These are phyloP conservation scores for Chrysopilus asiliformis DNA, from an alignment of 2,888 invertebrate species.

Conservation along the genomic window DNA sequence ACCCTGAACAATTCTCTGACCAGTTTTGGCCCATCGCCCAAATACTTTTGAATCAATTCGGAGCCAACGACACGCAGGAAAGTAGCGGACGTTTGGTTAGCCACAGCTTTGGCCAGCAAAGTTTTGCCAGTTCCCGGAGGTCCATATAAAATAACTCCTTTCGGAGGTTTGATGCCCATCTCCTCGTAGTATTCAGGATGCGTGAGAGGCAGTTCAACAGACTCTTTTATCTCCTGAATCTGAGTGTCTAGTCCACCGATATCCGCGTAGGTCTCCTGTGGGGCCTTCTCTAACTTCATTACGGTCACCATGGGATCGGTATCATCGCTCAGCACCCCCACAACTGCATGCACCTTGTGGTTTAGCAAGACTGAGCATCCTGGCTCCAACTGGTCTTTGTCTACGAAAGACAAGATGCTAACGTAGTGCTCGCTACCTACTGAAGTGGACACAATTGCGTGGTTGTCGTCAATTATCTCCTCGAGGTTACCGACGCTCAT, in stretches of 20 bases:
- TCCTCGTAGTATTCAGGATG: constrained; percentile 99
- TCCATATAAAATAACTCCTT: constrained; percentile 97
- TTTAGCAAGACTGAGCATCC: constrained; percentile 97
- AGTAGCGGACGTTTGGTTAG: constrained; percentile 98
- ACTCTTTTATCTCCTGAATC: constrained; percentile 96
- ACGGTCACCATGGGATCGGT: constrained; percentile 99
- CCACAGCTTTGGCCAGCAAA: constrained; percentile 94
- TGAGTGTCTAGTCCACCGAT: constrained; percentile 96
- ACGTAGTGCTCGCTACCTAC: constrained; percentile 99
- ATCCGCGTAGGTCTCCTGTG: constrained; percentile 98
- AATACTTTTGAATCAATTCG: constrained; percentile 96
- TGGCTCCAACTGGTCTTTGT: constrained; percentile 97
- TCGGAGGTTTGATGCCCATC: constrained; percentile 99
- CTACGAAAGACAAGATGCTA: constrained; percentile 96
- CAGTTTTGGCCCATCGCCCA: constrained; percentile 97
- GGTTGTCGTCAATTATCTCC: constrained; percentile 99
- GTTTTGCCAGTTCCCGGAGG: constrained; percentile 98
- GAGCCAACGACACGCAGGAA: constrained; percentile 98
- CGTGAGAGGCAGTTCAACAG: constrained; percentile 94
- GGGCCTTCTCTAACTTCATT: constrained; percentile 99
- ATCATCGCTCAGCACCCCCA: constrained; percentile 96
- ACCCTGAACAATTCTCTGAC: constrained; percentile 96
- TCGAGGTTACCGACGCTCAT: constrained; percentile 99
- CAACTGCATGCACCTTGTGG: constrained; percentile 99
- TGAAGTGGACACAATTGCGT: constrained; percentile 97